phyloP scores from a whole-genome alignment of 2,797 vertebrate genomes.

The Cossypha polioptera region DNA sequence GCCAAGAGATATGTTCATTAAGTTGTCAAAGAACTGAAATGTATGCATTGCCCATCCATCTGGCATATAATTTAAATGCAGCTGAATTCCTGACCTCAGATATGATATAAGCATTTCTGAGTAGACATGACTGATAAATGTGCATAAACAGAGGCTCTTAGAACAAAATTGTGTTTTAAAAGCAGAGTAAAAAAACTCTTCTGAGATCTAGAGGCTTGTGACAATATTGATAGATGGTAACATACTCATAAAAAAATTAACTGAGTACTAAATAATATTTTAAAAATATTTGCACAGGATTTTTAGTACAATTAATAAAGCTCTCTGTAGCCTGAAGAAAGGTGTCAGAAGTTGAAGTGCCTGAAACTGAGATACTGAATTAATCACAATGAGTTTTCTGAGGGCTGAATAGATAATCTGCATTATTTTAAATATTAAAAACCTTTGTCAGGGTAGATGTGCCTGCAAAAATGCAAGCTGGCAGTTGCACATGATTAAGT shows the following conservation, averaged over 20 bases:
- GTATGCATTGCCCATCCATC: conserved; percentile 35
- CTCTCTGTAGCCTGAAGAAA: conserved; percentile 53
- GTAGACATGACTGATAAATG: conserved; percentile 39
- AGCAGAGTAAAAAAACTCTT: neutral
- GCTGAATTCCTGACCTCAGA: conserved; percentile 52
- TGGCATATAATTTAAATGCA: conserved; percentile 45
- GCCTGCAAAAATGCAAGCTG: conserved; percentile 61
- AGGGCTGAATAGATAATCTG: conserved; percentile 64
- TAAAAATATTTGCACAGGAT: conserved; percentile 41
- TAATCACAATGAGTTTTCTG: conserved; percentile 59
- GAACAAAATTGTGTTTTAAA: conserved; percentile 22
- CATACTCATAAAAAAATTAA: neutral
- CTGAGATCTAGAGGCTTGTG: neutral
- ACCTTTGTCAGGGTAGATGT: conserved; percentile 54
- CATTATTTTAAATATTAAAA: conserved; percentile 69
- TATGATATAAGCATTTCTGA: conserved; percentile 54
- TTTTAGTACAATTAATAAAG: conserved; percentile 48
- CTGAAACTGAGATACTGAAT: conserved; percentile 45
- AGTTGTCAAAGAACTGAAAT: conserved; percentile 47
- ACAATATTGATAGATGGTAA: conserved; percentile 1
- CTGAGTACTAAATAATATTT: conserved; percentile 46
- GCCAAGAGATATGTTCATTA: conserved; percentile 47
- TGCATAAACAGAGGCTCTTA: conserved; percentile 37
- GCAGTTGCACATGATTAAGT: conserved; percentile 49
- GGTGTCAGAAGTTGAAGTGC: conserved; percentile 47